Base-by-base conservation (phyloP, 2,113 vertebrate genomes). In the Grammomys surdaster region DNA sequence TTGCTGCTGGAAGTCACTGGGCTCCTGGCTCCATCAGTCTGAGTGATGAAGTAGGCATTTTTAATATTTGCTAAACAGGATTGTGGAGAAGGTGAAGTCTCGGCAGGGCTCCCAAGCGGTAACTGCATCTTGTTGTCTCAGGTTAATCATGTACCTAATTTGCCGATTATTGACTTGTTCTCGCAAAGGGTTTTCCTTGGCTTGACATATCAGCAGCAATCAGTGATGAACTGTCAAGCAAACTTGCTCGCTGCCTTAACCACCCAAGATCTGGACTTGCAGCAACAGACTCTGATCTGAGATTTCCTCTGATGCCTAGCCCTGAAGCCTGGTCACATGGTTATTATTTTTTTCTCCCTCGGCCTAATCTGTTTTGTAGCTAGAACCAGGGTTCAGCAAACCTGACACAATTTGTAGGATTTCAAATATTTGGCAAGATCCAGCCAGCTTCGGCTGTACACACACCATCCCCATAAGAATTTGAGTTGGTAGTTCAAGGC, bases 81-180 rank as follows among this genome's bases (percentile, higher is more conserved):
- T 80, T 90, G 97, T 80, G 81, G 97, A 98, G 98, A 98, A 98
- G 98, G 98, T 97, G 98, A 98, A 97, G 98, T 98, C 98, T 98
- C 98, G 63, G 98, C 98, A 98, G 98, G 98, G 97, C 95, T 98
- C 98, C 98, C 97, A 98, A 97, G 98, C 81, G 95, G 96, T 96
- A 98, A 97, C 95, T 86, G 98, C 96, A 87, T 98, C 98, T 98
- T 98, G 96, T 98, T 98, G 98, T 98, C 98, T 99, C 96, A 93
- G 95, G 98, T 98, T 99, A 98, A 99, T 98, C 98, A 98, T 98
- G 98, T 98, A 98, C 97, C 98, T 99, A 98, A 99, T 98, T 98
- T 99, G 98, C 98, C 98, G 96, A 99, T 99, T 98, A 99, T 98
- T 99, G 98, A 99, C 98, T 98, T 97, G 97, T 91, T 98, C 97